phyloP scores from a whole-genome alignment of 1,140 invertebrate species.

The Achatina immaculata region DNA sequence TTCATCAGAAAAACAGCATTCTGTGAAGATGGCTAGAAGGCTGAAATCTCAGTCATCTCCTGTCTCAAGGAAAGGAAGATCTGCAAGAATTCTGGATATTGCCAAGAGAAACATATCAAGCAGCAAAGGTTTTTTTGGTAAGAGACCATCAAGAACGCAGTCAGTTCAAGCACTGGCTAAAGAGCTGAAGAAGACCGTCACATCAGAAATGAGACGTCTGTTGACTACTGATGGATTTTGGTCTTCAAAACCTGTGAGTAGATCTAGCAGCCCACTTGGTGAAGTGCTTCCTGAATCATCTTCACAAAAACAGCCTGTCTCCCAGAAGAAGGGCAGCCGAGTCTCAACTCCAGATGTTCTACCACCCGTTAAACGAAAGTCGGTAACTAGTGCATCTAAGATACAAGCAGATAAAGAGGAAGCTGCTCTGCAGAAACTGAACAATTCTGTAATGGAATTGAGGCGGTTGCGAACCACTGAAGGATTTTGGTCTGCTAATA shows the following conservation, averaged over 20 bases:
- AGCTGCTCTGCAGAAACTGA: neutral
- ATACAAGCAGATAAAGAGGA: neutral
- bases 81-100: neutral
- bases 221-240: constrained; percentile 25
- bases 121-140: neutral
- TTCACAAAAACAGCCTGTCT: neutral
- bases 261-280: constrained; percentile 11
- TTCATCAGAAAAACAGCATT: neutral
- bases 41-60: neutral
- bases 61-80: neutral
- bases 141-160: neutral
- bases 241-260: neutral
- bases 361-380: too few species aligned
- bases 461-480: constrained; percentile 20
- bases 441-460: constrained; percentile 4
- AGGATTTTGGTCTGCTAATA: constrained; percentile 12
- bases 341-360: constrained; percentile 16
- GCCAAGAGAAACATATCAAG: neutral
- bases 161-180: neutral
- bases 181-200: neutral
- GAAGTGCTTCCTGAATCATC: neutral
- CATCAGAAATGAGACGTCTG: constrained; percentile 17
- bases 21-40: neutral
- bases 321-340: neutral
- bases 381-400: neutral